Conservation (phyloP, 2,797 vertebrate species). For the Epinephelus awoara region DNA sequence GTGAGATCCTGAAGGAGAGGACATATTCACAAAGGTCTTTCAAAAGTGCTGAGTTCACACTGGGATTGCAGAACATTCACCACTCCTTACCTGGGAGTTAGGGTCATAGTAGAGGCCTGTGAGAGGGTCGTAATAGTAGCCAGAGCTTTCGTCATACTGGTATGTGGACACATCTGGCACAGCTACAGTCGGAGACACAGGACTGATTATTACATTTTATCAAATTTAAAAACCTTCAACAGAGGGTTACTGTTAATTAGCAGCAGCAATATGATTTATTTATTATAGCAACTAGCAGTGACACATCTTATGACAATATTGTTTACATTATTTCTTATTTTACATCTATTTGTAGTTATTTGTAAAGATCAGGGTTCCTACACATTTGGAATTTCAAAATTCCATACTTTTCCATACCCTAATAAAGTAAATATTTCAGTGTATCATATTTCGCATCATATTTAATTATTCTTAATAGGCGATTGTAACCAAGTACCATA, state of each 20-base stretch:
- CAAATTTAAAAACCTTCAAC: too few species aligned
- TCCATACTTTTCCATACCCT: too few species aligned
- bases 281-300: too few species aligned
- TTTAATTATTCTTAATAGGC: too few species aligned
- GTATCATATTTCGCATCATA: too few species aligned
- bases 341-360: slow-evolving; percentile 2
- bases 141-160: slow-evolving; percentile 93
- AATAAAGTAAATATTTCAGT: too few species aligned
- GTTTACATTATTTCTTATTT: background rate
- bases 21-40: slow-evolving; percentile 3
- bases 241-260: background rate
- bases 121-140: slow-evolving; percentile 93
- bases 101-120: slow-evolving; percentile 95
- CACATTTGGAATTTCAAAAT: too few species aligned
- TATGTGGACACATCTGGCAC: slow-evolving; percentile 94
- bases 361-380: too few species aligned
- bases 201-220: background rate
- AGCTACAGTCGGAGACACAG: slow-evolving; percentile 77
- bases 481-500: too few species aligned
- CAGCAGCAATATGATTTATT: background rate
- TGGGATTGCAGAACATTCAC: background rate
- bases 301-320: too few species aligned
- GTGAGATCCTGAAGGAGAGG: background rate
- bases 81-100: slow-evolving; percentile 88
- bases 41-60: background rate